Evolutionary conservation across 2,113 vertebrate species (phyloP).

Genomic region (Prietella phreatophila): DNA sequence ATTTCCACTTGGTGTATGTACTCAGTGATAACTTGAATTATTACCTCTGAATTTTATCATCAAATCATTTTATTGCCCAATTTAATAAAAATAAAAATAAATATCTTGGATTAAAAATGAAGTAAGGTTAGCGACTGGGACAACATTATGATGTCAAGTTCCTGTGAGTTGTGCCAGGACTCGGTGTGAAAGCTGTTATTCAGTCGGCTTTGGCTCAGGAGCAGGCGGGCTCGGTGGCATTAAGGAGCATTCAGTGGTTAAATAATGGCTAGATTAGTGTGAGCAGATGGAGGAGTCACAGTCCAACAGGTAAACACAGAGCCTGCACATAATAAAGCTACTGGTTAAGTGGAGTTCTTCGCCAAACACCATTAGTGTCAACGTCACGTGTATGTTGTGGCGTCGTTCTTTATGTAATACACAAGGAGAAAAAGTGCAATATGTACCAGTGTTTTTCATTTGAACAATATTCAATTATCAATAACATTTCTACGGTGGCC

Average conservation of each 20-base stretch:
- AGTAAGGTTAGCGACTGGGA: background rate
- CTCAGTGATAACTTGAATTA: background rate
- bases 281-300: conserved; percentile 94
- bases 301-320: conserved; percentile 87
- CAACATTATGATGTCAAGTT: background rate
- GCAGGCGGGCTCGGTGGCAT: conserved; percentile 66
- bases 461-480: background rate
- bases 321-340: conserved; percentile 81
- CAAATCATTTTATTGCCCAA: background rate
- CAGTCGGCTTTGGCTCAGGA: background rate
- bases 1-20: background rate
- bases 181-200: background rate
- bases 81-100: background rate
- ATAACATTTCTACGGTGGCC: background rate
- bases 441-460: background rate
- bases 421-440: background rate
- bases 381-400: conserved; percentile 14
- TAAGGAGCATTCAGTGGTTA: conserved; percentile 68
- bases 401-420: background rate
- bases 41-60: background rate
- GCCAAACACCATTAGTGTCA: conserved; percentile 85
- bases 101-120: background rate
- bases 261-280: conserved; percentile 90
- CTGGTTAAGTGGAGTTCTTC: conserved; percentile 86
- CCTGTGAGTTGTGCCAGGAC: background rate